Evolutionary conservation across 1,140 invertebrate genomes (phyloP).

Genomic region (Gonioctena quinquepunctata): DNA sequence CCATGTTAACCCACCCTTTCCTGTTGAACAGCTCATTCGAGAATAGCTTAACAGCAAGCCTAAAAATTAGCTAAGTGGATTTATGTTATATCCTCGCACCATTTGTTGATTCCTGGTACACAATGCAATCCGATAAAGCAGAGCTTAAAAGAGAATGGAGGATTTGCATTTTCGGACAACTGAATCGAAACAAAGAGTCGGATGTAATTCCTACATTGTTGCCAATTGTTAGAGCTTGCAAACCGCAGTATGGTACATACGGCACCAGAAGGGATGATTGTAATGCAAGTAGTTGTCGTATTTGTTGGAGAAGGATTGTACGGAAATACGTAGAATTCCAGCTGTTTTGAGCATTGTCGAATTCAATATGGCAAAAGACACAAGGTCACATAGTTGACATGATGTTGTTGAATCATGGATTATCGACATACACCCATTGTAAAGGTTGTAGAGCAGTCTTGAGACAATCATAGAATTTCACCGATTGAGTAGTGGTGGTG

Average conservation of each 20-base stretch:
- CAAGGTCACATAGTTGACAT: too few species aligned
- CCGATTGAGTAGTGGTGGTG: too few species aligned
- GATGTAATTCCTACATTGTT: not conserved
- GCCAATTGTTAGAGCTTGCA: not conserved
- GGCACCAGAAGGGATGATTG: not conserved
- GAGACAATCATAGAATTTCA: too few species aligned
- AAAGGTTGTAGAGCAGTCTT: too few species aligned
- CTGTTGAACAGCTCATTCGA: not conserved
- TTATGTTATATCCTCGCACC: not conserved
- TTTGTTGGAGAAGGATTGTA: too few species aligned
- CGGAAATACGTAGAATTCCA: too few species aligned
- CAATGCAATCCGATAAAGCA: not conserved
- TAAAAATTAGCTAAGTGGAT: not conserved
- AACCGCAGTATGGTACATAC: not conserved
- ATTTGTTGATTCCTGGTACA: not conserved
- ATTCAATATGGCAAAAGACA: too few species aligned
- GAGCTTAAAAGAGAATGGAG: not conserved
- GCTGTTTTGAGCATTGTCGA: too few species aligned
- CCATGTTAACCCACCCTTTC: not conserved
- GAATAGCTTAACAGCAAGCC: not conserved
- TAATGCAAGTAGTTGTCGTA: not conserved
- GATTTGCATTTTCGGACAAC: not conserved
- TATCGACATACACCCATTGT: too few species aligned
- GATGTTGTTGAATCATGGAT: too few species aligned
- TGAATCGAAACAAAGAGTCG: not conserved